Conservation (phyloP, 1,140 invertebrate species). For the Caenorhabditis tropicalis region DNA sequence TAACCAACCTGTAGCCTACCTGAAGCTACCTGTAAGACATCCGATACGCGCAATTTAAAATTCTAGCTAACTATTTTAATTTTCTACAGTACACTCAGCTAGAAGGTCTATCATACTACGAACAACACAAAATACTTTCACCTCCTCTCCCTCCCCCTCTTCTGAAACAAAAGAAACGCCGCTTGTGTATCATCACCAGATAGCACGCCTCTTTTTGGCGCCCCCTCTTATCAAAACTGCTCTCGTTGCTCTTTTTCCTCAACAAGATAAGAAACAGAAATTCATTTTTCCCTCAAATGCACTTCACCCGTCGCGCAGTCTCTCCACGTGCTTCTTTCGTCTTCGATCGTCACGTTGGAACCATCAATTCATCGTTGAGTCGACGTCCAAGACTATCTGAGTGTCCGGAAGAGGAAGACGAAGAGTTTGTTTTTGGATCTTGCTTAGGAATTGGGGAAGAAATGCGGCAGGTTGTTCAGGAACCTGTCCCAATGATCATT, state of each 20-base stretch:
- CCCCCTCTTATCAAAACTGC: not conserved
- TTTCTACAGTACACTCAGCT: no score
- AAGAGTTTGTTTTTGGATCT: not conserved
- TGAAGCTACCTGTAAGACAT: no score
- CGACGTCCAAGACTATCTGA: slow-evolving; percentile 5
- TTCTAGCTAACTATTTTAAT: no score
- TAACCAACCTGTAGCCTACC: no score
- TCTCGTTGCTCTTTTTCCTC: slow-evolving; percentile 6
- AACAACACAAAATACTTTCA: not conserved
- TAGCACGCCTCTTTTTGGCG: not conserved
- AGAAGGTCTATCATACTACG: no score
- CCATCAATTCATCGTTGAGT: not conserved
- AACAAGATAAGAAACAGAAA: not conserved
- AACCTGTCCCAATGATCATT: not conserved
- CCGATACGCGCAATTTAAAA: no score
- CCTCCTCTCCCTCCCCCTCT: no score
- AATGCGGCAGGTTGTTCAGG: not conserved
- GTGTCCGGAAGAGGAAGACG: slow-evolving; percentile 17
- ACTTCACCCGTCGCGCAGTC: slow-evolving; percentile 31
- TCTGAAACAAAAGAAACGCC: not conserved
- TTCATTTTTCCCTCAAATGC: not conserved
- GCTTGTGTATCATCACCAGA: no score
- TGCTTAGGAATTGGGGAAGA: not conserved
- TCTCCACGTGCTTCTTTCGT: slow-evolving; percentile 8
- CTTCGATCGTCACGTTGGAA: not conserved